Evolutionary conservation across 2,113 vertebrate genomes (phyloP), one percentile per base, ranked within the genome.

Genomic region (Haemorhous mexicanus): DNA sequence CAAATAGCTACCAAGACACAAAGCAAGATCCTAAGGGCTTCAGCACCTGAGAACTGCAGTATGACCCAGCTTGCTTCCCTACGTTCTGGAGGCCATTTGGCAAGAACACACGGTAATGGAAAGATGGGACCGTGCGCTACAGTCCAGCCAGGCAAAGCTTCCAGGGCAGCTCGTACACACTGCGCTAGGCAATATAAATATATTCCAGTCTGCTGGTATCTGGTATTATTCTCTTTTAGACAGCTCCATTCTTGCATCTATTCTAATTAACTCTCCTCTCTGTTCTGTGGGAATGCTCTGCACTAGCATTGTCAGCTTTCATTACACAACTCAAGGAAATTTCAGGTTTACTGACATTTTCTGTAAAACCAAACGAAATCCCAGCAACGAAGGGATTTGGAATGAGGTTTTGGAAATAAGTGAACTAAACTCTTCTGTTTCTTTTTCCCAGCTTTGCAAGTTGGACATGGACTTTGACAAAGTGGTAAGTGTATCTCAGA

Each of bases 71-170:
- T 68, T 47, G 17, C 19, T 63, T 33, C 28, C 24, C 30, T 6
- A 0, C n/a, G 37, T 35, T 73, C 28, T 43, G 23, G 46, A 53
- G 23, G 32, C 4, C 13, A 33, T 56, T 89, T 7, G 7, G 44
- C 69, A 70, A 47, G 27, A 67, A 56, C 21, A 28, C 7, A 2
- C 3, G 6, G 53, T 8, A 80, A 32, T 1, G 7, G n/a, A 27
- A 81, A 59, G 39, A 55, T 0, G 1, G 30, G 35, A 50, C 64
- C 4, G 1, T 7, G 41, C 3, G 7, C 35, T 80, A 7, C 2
- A 43, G 49, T 17, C 63, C 70, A 70, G 52, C 24, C 26, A 28
- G 59, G 76, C 4, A 67, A 80, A 76, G 56, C 63, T 83, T 66
- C 44, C 4, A 20, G 43, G 3, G 21, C 62, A 77, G 19, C 41